phyloP scores from a whole-genome alignment of 1,140 invertebrate species.

The Aphaenogaster floridana region DNA sequence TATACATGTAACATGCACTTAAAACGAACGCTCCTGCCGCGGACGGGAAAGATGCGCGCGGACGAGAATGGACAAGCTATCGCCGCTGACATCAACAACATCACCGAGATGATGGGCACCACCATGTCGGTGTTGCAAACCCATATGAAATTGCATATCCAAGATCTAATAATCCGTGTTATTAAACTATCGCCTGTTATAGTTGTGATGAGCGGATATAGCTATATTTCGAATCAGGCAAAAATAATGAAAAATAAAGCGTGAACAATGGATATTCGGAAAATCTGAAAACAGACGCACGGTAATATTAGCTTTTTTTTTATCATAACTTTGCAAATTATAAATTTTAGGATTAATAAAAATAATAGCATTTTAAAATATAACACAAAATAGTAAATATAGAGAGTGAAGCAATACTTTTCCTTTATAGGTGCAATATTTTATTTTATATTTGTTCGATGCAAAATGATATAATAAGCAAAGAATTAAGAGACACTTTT shows the following conservation, averaged over 20 bases:
- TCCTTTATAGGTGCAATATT: not conserved
- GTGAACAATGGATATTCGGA: not conserved
- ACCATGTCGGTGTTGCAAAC: slow-evolving; percentile 26
- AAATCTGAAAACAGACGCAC: not conserved
- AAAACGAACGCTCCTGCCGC: slow-evolving; percentile 66
- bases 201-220: slow-evolving; percentile 9
- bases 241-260: not conserved
- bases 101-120: slow-evolving; percentile 44
- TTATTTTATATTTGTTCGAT: not conserved
- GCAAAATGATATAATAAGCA: not conserved
- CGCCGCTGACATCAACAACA: slow-evolving; percentile 59
- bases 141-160: slow-evolving; percentile 48
- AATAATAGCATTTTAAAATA: not conserved
- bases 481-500: not conserved
- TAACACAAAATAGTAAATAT: not conserved
- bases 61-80: slow-evolving; percentile 56
- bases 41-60: slow-evolving; percentile 27
- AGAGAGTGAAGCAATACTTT: not conserved
- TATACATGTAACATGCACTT: slow-evolving; percentile 56
- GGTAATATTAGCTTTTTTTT: not conserved
- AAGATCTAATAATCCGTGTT: slow-evolving; percentile 35
- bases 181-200: slow-evolving; percentile 44
- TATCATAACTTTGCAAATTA: not conserved
- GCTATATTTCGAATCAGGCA: slow-evolving; percentile 16
- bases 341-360: not conserved